Evolutionary conservation across 2,797 vertebrate genomes (phyloP), one percentile per base, ranked within the genome.

Genomic region (Poecilia wingei): DNA sequence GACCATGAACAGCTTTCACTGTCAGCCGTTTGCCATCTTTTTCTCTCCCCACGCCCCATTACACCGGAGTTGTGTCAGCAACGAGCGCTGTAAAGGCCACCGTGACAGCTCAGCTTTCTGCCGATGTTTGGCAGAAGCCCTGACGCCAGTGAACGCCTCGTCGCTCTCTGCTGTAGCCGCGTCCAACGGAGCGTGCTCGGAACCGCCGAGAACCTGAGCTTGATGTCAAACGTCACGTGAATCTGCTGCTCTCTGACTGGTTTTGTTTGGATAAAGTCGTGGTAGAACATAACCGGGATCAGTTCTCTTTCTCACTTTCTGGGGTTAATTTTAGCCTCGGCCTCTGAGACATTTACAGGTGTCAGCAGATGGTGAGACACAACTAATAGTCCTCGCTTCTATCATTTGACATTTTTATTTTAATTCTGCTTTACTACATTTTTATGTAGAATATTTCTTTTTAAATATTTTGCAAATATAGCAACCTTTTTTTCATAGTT

Each of bases 1-100:
- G 43, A 71, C 68, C 68, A 71, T 46, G 68, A 46, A 71, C 6
- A 71, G 68, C 68, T 71, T 41, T 71, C 68, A 25, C 91, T 92
- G 91, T 94, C 93, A 91, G 87, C 91, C 86, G 87, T 90, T 90
- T 75, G 86, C 93, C 82, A 69, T 74, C 68, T 72, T 74, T 75
- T 79, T 76, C 80, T 82, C 72, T 86, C 86, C 83, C 80, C 84
- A 88, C 76, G 89, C 86, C 84, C 90, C 79, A 91, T 93, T 93
- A 90, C 80, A 69, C 87, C 55, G 80, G 85, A 84, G 84, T 41
- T 82, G 84, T 73, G 79, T 84, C 85, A 85, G 80, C 86, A 73
- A 81, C 61, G 6, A 20, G 53, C 45, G 12, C 20, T 80, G 74
- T 79, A 59, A 76, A 87, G 75, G 72, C 81, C 47, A 41, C 73